A percentile compares a stretch with the other conserved stretches of the same genome.
phyloP scores from a whole-genome alignment of 2,113 vertebrate genomes.

The Lepus timidus region DNA sequence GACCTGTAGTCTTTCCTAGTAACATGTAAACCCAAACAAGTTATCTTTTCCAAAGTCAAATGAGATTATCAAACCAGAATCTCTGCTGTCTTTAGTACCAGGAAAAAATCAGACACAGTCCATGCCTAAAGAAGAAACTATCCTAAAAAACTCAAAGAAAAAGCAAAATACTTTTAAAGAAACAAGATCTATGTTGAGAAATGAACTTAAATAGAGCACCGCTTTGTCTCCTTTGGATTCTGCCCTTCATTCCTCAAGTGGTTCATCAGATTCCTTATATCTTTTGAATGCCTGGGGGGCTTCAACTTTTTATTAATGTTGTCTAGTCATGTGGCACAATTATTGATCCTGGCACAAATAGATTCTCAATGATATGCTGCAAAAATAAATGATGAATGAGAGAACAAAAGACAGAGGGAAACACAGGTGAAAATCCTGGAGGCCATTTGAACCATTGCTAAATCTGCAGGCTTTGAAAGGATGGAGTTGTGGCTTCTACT shows the following conservation, averaged over 20 bases:
- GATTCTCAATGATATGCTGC: neutral
- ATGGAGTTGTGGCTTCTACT: neutral
- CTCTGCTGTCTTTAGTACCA: neutral
- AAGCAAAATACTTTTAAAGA: neutral
- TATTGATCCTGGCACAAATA: conserved; percentile 7
- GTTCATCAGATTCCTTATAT: neutral
- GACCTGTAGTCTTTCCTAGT: conserved; percentile 42
- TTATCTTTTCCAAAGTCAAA: conserved; percentile 44
- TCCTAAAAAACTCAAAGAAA: neutral
- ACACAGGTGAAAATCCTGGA: neutral
- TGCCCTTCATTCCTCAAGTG: neutral
- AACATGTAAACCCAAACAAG: conserved; percentile 44
- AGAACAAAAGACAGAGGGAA: neutral
- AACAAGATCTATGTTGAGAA: conserved; percentile 43
- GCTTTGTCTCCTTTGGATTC: neutral
- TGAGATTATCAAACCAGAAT: conserved; percentile 22
- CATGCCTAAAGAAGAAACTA: neutral
- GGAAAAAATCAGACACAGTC: neutral
- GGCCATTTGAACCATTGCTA: neutral
- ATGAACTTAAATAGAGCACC: neutral
- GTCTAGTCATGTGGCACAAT: neutral
- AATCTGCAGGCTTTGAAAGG: neutral
- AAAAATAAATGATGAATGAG: neutral
- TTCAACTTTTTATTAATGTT: conserved; percentile 27
- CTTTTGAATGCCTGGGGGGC: neutral